Base-by-base conservation (phyloP, 2,888 invertebrate genomes). In the Cecidostiba fungosa region DNA sequence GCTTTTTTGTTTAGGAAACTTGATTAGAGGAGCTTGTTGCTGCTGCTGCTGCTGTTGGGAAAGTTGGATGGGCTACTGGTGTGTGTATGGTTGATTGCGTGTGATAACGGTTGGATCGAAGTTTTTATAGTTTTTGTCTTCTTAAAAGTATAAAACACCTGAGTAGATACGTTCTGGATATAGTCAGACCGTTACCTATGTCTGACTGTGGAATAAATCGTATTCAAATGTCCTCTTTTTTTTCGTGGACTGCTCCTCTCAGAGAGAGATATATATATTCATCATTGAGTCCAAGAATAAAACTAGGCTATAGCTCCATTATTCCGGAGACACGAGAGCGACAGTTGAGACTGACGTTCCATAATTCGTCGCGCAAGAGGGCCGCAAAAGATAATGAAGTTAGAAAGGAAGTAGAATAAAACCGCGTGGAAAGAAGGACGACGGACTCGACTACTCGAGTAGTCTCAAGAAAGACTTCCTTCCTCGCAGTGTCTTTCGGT, bases 361-460 rank as follows among this genome's bases (percentile, higher is more conserved):
- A 50, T 78, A 84, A 84, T 84, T 84, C 62, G 39, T 79, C 6
- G 10, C 43, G 23, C 50, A 69, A 79, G 54, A 19, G 84, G n/a
- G 19, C 29, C 32, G 66, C 66, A 26, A 36, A 54, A 79, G 69
- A 79, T 84, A 84, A 79, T 66, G 54, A 79, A 74, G 84, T 74
- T 66, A 77, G 70, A 36, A 47, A 54, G 43, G 43, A 32, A 39
- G 47, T 32, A 47, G 54, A 54, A 36, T 32, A 76, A 69, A 16
- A 59, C 43, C n/a, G n/a, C 12, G 23, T 0, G 32, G 54, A 16
- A 54, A 66, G 43, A 29, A 36, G 39, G 36, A n/a, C n/a, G n/a
- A n/a, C 54, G n/a, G 32, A 74, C 39, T 36, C 12, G 77, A 84
- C 54, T 84, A 66, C 78, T 76, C 47, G 70, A 80, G 70, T 70